Evolutionary conservation across 2,888 invertebrate species (phyloP), one percentile per base, ranked within the genome.

Genomic region (Azorinus chamasolen): DNA sequence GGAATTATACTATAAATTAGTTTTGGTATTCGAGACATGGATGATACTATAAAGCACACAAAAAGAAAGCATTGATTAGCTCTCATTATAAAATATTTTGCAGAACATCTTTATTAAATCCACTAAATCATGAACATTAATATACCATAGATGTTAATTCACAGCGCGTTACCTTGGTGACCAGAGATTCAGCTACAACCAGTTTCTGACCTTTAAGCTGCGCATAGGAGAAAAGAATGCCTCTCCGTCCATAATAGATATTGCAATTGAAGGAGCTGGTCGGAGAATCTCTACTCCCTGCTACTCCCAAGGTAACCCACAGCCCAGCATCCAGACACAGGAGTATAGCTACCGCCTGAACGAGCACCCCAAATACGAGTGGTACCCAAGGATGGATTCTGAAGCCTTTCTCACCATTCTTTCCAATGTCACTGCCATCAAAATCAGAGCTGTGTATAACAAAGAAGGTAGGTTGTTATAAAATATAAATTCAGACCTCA

Each of bases 381-480:
- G 99, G 99, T 96, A 97, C 72, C 99, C 99, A 0, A 95, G 96
- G 14, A 94, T 99, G 8, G 95, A 96, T 6, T 95, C 98, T 1
- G 95, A 96, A 63, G 97, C 97, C 57, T 99, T 98, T 92, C 97
- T 99, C 93, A 97, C 97, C 0, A 95, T 99, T 41, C 94, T 99
- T 6, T 96, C 98, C 57, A 98, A 99, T 92, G 91, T 99, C 65
- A 99, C 98, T 0, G 96, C 98, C 0, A 96, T 99, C 51, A 98
- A 97, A 93, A 97, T 99, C 70, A 95, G 98, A 69, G 99, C 96
- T 27, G 98, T 98, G 0, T 99, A 97, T 93, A 96, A 96, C 1
- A 95, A 95, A 63, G 95, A 95, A 87, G 97, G 97, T 90, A 94
- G 84, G 85, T 62, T n/a, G 6, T 14, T 32, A 32, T 10, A n/a